These are phyloP conservation scores for Tachina lurida DNA, from an alignment of 2,888 invertebrate genomes.

Conservation along the genomic window DNA sequence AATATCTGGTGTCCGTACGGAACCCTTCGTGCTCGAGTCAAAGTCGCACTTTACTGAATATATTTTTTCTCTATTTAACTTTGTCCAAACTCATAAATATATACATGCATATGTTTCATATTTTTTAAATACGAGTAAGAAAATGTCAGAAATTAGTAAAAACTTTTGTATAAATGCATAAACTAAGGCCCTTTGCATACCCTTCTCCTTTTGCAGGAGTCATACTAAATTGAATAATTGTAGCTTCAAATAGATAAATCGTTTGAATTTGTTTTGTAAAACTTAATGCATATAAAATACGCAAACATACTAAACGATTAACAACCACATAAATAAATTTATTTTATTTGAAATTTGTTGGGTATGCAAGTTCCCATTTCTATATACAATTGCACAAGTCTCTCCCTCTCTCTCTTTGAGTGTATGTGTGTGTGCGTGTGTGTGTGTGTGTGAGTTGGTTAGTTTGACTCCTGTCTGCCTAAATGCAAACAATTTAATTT, in stretches of 20 bases:
- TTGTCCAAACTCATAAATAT: no score
- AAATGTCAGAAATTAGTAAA: no score
- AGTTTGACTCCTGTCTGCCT: conserved; percentile 50
- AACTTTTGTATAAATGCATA: no score
- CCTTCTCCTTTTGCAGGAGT: background rate
- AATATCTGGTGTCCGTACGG: no score
- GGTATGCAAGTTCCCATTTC: conserved; percentile 33
- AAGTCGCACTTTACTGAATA: no score
- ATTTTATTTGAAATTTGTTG: conserved; percentile 54
- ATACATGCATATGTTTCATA: no score
- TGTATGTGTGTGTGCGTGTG: background rate
- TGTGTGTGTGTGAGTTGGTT: background rate
- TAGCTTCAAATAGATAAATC: conserved; percentile 34
- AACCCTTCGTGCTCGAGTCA: no score
- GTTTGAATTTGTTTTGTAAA: conserved; percentile 14
- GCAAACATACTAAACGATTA: conserved; percentile 51
- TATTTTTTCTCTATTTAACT: no score
- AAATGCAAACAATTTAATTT: conserved; percentile 33
- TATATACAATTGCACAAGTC: background rate
- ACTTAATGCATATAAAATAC: conserved; percentile 22
- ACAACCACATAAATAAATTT: conserved; percentile 61
- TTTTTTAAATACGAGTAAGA: no score
- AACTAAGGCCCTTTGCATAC: background rate
- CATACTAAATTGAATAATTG: conserved; percentile 35
- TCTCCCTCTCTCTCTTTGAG: background rate